phyloP scores from a whole-genome alignment of 2,797 vertebrate genomes.

The Alosa sapidissima region DNA sequence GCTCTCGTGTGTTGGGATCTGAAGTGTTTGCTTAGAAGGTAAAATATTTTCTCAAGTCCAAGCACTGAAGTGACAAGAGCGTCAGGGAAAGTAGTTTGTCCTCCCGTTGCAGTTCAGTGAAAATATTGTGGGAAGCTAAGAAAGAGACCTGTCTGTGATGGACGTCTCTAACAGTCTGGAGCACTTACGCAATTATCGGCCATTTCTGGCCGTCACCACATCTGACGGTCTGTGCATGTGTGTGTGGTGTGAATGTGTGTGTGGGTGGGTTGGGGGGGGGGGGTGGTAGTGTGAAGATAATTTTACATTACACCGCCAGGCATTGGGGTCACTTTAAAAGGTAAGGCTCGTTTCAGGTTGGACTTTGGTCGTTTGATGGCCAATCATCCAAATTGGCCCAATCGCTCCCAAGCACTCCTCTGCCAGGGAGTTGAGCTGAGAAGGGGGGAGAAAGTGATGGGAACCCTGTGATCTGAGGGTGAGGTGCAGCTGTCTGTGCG shows the following conservation, averaged over 20 bases:
- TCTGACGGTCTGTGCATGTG: conserved; percentile 66
- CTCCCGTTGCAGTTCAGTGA: conserved; percentile 72
- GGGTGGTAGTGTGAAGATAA: conserved; percentile 55
- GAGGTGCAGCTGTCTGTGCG: conserved; percentile 78
- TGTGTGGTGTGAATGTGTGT: neutral
- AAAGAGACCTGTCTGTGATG: conserved; percentile 63
- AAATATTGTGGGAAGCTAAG: conserved; percentile 79
- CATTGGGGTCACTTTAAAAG: conserved; percentile 80
- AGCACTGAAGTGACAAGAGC: conserved; percentile 79
- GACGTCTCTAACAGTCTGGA: conserved; percentile 82
- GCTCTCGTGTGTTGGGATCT: neutral
- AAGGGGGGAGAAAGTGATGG: conserved; percentile 46
- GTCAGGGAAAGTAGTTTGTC: conserved; percentile 82
- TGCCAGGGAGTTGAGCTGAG: conserved; percentile 52
- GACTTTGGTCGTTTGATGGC: conserved; percentile 73
- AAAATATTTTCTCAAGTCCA: conserved; percentile 80
- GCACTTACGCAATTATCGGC: conserved; percentile 84
- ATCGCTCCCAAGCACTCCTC: conserved; percentile 40
- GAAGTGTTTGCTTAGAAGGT: conserved; percentile 54
- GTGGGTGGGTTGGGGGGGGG: neutral
- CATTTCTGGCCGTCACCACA: conserved; percentile 82
- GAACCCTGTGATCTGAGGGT: conserved; percentile 59
- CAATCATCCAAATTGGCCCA: conserved; percentile 79
- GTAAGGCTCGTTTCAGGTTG: conserved; percentile 76
- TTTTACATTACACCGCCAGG: conserved; percentile 77